Evolutionary conservation across 2,797 vertebrate genomes (phyloP), one percentile per base, ranked within the genome.

Genomic region (Alosa sapidissima): DNA sequence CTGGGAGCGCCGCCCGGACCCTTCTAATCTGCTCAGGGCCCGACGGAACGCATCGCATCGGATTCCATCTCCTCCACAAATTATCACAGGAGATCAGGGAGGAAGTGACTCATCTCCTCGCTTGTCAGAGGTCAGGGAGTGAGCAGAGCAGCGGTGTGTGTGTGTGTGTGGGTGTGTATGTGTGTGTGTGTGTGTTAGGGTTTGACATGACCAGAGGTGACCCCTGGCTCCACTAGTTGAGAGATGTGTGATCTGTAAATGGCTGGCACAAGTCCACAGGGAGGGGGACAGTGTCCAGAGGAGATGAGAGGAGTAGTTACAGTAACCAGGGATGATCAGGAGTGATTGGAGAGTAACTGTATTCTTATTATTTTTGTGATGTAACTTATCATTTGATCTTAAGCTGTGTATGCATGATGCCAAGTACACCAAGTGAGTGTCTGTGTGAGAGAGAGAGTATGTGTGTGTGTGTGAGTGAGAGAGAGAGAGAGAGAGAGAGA

Each of bases 21-120:
- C 81, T 88, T 86, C 90, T 90, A 83, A 88, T 84, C 58, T 62
- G 84, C 55, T 85, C 16, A 82, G 82, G 86, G 91, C 85, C 84
- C 84, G 72, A 19, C 16, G 90, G 89, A 91, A 91, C 82, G 86
- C 83, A 88, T 88, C 89, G 89, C 90, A 90, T 19, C 5, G 41
- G 41, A 78, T 83, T 81, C 89, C 89, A 91, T 85, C 87, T 89
- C 82, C 83, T 84, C 28, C 81, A 89, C 81, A 87, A 90, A 91
- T 87, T 85, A 92, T 91, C 88, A 86, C 68, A 87, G 89, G 89
- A 92, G 88, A 89, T 89, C 87, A 48, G 85, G 33, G 51, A 91
- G 91, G 91, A 93, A 92, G 88, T 92, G 91, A 94, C 89, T 94
- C 87, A 89, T 92, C 72, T 47, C 65, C 7, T 19, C 84, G 88